These are phyloP conservation scores for Petrocephalus zakoni DNA, from an alignment of 2,113 vertebrate genomes.

Conservation along the genomic window DNA sequence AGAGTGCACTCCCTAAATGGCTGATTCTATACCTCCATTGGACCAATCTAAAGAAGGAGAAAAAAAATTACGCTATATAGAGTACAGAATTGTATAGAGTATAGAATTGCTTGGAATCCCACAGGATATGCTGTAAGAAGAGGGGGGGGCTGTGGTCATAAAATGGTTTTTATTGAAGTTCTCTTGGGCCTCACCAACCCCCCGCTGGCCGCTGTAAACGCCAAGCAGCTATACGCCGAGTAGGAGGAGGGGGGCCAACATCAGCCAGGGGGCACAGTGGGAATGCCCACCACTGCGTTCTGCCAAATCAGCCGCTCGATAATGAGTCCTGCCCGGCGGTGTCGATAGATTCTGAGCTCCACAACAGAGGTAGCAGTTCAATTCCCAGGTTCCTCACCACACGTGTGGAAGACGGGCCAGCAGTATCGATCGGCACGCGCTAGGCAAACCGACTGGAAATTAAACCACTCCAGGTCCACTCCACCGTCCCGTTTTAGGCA, in stretches of 20 bases:
- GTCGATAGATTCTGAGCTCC: background rate
- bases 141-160: background rate
- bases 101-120: background rate
- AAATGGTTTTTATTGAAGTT: constrained; percentile 4
- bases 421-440: background rate
- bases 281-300: background rate
- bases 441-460: background rate
- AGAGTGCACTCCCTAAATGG: background rate
- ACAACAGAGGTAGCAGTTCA: background rate
- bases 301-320: background rate
- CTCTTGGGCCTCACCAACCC: background rate
- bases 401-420: background rate
- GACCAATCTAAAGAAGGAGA: background rate
- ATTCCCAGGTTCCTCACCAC: background rate
- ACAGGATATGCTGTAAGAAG: background rate
- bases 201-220: background rate
- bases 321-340: background rate
- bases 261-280: background rate
- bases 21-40: background rate
- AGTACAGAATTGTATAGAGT: too few species aligned
- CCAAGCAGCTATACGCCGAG: background rate
- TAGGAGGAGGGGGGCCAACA: background rate
- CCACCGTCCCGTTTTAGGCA: background rate
- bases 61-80: too few species aligned
- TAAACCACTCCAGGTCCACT: background rate